Evolutionary conservation across 2,113 vertebrate genomes (phyloP).

Genomic region (Haemorhous mexicanus): DNA sequence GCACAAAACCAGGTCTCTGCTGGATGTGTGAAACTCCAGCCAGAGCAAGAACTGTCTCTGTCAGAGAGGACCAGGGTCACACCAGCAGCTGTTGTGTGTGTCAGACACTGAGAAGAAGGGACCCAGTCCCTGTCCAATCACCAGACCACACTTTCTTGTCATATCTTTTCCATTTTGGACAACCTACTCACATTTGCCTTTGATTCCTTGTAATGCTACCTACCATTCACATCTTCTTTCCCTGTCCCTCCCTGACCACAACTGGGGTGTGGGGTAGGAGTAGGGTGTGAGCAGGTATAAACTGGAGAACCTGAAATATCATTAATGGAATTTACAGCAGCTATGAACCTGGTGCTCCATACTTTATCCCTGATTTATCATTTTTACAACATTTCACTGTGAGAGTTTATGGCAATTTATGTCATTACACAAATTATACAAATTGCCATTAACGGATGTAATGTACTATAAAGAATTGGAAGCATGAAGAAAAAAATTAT

Average conservation of each 20-base stretch:
- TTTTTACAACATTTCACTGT: slow-evolving; percentile 68
- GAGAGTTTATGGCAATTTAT: slow-evolving; percentile 74
- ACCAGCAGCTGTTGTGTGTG: fast-evolving
- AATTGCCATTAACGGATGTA: slow-evolving; percentile 78
- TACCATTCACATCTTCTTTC: neutral
- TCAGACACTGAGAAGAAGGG: neutral
- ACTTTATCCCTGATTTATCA: slow-evolving; percentile 68
- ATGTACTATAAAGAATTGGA: slow-evolving; percentile 77
- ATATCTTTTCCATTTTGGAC: neutral
- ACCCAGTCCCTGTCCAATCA: neutral
- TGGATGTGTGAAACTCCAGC: neutral
- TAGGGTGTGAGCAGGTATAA: neutral
- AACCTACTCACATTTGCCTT: neutral
- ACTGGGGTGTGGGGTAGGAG: neutral
- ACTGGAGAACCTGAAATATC: neutral
- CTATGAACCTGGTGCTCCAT: neutral
- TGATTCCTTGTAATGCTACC: neutral
- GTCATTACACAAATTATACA: slow-evolving; percentile 80
- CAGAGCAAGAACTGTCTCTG: neutral
- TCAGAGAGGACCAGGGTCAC: neutral
- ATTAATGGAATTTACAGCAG: slow-evolving; percentile 6
- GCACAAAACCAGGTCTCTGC: neutral
- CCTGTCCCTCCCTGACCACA: neutral
- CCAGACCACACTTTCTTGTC: neutral
- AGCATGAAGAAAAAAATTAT: slow-evolving; percentile 72